phyloP scores from a whole-genome alignment of 1,140 invertebrate species.

The Magallana gigas region DNA sequence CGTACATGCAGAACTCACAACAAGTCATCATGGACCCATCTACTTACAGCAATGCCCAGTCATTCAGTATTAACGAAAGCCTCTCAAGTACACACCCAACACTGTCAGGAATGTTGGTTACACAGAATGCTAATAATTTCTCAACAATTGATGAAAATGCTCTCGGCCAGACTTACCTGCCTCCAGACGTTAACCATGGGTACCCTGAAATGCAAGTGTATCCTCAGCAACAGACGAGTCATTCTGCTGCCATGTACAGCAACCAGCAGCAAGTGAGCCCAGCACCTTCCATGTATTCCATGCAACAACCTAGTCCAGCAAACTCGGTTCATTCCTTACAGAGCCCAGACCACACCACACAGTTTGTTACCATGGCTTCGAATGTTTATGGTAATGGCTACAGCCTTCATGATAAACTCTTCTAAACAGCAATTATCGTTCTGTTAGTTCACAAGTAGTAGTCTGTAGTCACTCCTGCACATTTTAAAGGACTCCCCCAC shows the following conservation, averaged over 20 bases:
- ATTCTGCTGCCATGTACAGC: conserved; percentile 14
- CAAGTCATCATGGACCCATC: conserved; percentile 12
- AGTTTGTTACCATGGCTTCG: conserved; percentile 22
- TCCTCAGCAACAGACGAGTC: conserved; percentile 13
- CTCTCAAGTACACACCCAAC: not conserved
- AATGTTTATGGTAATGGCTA: conserved; percentile 28
- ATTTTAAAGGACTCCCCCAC: not conserved
- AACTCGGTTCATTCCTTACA: conserved; percentile 17
- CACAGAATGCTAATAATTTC: not conserved
- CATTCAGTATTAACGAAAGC: not conserved
- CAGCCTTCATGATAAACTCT: conserved; percentile 29
- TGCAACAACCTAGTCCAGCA: conserved; percentile 8
- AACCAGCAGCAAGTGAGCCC: not conserved
- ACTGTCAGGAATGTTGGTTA: not conserved
- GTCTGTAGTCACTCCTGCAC: conserved; percentile 31
- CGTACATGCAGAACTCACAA: not conserved
- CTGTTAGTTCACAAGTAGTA: conserved; percentile 37
- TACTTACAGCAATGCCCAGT: not conserved
- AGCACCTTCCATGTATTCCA: not conserved
- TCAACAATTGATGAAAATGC: conserved; percentile 14
- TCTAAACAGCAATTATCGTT: conserved; percentile 28
- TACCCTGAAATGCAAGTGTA: not conserved
- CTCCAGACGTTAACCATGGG: not conserved
- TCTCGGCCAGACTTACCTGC: not conserved
- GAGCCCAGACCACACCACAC: conserved; percentile 11